Conservation (phyloP, 2,113 vertebrate genomes). For the Terrapene triunguis region DNA sequence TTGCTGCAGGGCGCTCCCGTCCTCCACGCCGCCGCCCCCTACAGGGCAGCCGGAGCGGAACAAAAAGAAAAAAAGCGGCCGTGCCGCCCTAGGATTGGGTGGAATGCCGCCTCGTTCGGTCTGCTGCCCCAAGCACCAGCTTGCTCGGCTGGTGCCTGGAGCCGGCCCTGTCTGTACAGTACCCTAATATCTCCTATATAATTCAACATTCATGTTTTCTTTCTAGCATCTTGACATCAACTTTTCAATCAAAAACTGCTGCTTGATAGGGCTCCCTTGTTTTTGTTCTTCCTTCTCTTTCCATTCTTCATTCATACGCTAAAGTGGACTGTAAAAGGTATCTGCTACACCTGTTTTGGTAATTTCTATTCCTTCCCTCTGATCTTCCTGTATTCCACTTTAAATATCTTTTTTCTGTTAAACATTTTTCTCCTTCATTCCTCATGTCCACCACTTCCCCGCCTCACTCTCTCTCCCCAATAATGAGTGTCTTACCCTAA, state of each 20-base stretch:
- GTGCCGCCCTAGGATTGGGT: no score
- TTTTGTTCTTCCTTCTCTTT: background rate
- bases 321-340: background rate
- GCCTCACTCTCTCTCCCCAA: background rate
- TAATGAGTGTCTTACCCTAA: background rate
- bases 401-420: background rate
- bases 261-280: background rate
- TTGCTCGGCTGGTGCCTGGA: no score
- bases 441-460: background rate
- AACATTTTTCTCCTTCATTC: background rate
- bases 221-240: background rate
- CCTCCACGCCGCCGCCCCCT: no score
- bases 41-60: no score
- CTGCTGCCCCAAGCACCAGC: no score
- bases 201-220: background rate
- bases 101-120: no score
- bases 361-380: background rate
- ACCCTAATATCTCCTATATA: background rate
- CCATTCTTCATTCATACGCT: background rate
- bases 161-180: background rate
- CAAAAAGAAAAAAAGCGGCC: no score
- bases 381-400: background rate
- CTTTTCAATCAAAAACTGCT: background rate
- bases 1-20: no score
- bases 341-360: background rate